Base-by-base conservation (phyloP, 2,888 invertebrate genomes). In the Leptinotarsa juncta region DNA sequence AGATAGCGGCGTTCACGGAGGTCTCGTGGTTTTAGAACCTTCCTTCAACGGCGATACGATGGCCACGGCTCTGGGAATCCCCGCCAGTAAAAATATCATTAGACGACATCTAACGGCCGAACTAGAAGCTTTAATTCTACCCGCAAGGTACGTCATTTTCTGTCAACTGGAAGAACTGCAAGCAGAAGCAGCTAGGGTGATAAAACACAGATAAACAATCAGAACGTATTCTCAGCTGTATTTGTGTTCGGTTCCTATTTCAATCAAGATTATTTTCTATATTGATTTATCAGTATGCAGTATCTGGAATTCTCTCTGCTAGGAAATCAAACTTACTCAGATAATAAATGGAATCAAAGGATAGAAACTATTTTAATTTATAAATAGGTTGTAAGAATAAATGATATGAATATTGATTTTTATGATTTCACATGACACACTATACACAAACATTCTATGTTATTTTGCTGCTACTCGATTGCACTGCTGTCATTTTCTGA, bases 1-100 rank as follows among this genome's bases (percentile, higher is more conserved):
- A 94, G 97, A 97, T 88, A 97, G 96, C 85, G 98, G 98, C 82
- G 96, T 98, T 12, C 97, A 98, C 86, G 97, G 98, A 76, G 97
- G 97, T 15, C 89, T 98, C 78, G 96, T 97, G 70, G 97, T 97
- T 18, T 88, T 98, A 83, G 97, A 98, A 86, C 96, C 97, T 18
- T 96, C 96, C 16, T 97, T 98, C 89, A 96, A 95, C 73, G 96
- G 97, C 49, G 97, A 97, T 88, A 96, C 97, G 65, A 95, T 98
- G 94, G 97, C 97, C 67, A 96, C 95, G 12, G 96, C 97, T 1
- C 90, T 97, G 78, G 97, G 96, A 71, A 97, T 97, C 83, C 97
- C 97, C 62, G 94, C 96, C 18, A 95, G 96, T 51, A 97, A 97
- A 87, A 96, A 96, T 86, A 97, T 97, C 89, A 96, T 98, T 82